Base-by-base conservation (phyloP, 2,888 invertebrate species). In the Drosophila pseudotakahashii region DNA sequence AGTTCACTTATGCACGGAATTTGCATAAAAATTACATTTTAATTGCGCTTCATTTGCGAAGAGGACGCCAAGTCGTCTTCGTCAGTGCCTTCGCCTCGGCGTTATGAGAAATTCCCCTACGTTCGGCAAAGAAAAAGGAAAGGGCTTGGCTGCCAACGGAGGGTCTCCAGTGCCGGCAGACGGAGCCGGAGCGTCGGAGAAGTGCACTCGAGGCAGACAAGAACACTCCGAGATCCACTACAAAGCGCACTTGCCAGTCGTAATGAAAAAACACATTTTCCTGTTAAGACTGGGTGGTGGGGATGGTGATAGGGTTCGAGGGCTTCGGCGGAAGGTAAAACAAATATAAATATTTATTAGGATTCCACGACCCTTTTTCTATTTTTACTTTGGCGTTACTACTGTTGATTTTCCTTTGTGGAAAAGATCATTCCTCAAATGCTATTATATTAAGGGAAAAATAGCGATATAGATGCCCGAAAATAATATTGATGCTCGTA, bases 1-100 rank as follows among this genome's bases (percentile, higher is more conserved):
- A 88, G 84, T 87, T 88, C 89, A 86, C 85, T 86, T 86, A 87
- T 84, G 89, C 89, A 86, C 87, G 84, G 71, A 79, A 88, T 88
- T 87, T 86, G 87, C 85, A 86, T 86, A 77, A 88, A 86, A 86
- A 86, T 86, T 61, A 84, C 89, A 86, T 86, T 86, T 88, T 86
- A 86, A 86, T 86, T 88, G 85, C 87, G 89, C 85, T 87, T 85
- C 89, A 88, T 88, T 88, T 88, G 81, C 78, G 81, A 73, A 71
- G 75, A 73, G 80, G 52, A 52, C 52, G 45, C 37, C 73, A 51
- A 39, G 51, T 44, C 44, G 54, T 45, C 73, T 51, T 51, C 59
- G 45, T 41, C 39, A 37, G 32, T 16, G 57, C 42, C 44, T 58
- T 51, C 16, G 57, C 32, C 53, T 14, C 19, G 45, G 57, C 73